Evolutionary conservation across 2,797 vertebrate genomes (phyloP).

Genomic region (Paratrypauchen microcephalus): DNA sequence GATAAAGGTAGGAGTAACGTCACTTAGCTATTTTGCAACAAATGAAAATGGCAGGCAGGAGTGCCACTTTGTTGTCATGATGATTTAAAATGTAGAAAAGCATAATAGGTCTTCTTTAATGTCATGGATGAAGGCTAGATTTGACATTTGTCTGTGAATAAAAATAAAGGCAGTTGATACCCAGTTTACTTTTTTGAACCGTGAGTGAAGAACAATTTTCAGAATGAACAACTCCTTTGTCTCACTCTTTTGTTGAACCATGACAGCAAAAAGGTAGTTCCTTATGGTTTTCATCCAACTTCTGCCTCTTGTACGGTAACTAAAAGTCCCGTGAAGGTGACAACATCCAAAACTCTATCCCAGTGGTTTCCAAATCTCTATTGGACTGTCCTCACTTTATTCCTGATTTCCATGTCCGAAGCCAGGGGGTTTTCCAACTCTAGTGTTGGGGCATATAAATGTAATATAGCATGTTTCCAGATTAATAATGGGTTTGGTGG

Average conservation of each 20-base stretch:
- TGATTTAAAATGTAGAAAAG: no score
- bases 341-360: not conserved
- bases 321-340: not conserved
- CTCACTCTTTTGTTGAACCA: no score
- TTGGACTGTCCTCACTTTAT: not conserved
- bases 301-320: no score
- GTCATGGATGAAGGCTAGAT: no score
- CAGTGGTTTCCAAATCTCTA: not conserved
- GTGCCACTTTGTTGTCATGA: no score
- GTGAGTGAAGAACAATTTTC: not conserved
- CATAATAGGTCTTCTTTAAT: no score
- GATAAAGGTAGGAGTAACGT: no score
- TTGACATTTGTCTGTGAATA: not conserved
- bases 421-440: not conserved
- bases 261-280: no score
- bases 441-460: not conserved
- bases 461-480: not conserved
- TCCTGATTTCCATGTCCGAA: not conserved
- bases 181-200: not conserved
- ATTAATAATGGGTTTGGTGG: slow-evolving; percentile 9
- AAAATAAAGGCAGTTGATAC: not conserved
- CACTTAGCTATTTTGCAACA: no score
- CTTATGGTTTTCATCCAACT: no score
- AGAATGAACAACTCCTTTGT: no score
- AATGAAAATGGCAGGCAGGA: no score